Percentiles rank a stretch among this genome's conserved stretches.
Conservation (phyloP, 2,888 invertebrate genomes). For the Drosophila quinaria region DNA sequence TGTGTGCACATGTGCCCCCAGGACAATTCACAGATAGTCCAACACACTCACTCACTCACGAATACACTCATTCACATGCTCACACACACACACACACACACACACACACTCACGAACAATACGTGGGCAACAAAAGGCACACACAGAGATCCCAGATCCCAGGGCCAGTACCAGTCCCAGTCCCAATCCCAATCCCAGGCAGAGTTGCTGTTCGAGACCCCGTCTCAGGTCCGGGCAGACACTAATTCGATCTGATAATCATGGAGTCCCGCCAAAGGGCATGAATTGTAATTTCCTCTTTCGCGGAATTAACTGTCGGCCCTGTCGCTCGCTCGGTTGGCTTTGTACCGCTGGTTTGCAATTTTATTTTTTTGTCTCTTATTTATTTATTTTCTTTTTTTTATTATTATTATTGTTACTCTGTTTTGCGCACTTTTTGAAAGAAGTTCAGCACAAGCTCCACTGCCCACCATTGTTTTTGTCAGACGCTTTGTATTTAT, state of each 20-base stretch:
- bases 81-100: slow-evolving; percentile 18
- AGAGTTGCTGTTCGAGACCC: slow-evolving; percentile 15
- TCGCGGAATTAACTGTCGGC: slow-evolving; percentile 85
- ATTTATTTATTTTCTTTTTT: slow-evolving; percentile 12
- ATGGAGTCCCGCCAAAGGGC: slow-evolving; percentile 84
- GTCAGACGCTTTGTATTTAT: slow-evolving; percentile 59
- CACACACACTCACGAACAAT: slow-evolving; percentile 12
- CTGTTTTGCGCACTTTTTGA: slow-evolving; percentile 37
- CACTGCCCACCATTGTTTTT: slow-evolving; percentile 50
- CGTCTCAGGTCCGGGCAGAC: slow-evolving; percentile 74
- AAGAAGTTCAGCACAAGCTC: slow-evolving; percentile 19
- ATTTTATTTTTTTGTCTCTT: slow-evolving; percentile 41
- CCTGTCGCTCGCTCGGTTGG: slow-evolving; percentile 62
- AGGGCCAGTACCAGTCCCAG: slow-evolving; percentile 6
- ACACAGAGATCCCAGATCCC: not conserved
- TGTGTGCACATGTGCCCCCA: slow-evolving; percentile 59
- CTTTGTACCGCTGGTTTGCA: slow-evolving; percentile 47
- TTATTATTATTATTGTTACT: slow-evolving; percentile 33
- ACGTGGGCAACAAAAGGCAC: slow-evolving; percentile 35
- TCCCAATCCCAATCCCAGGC: slow-evolving; percentile 4
- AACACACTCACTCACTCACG: slow-evolving; percentile 25
- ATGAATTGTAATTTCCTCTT: slow-evolving; percentile 86
- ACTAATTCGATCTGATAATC: slow-evolving; percentile 86
- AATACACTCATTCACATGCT: slow-evolving; percentile 16
- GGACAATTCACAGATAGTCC: slow-evolving; percentile 60